Conservation (phyloP, 2,113 vertebrate species). For the Mohoua ochrocephala region DNA sequence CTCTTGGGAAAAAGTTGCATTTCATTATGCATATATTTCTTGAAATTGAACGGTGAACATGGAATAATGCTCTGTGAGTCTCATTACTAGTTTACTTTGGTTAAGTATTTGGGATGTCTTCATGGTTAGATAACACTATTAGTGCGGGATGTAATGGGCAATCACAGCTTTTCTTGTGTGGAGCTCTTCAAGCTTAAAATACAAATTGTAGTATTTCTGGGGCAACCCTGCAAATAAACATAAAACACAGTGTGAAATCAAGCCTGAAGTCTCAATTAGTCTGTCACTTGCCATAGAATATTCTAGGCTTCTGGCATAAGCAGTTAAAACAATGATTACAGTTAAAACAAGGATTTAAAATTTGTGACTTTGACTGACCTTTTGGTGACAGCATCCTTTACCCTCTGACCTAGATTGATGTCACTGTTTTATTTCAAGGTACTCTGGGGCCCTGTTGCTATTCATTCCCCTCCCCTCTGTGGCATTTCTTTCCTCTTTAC, state of each 20-base stretch:
- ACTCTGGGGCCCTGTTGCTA: neutral
- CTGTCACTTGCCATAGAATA: neutral
- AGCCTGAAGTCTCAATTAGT: conserved; percentile 22
- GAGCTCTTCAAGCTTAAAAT: conserved; percentile 29
- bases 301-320: neutral
- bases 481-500: neutral
- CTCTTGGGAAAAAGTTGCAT: neutral
- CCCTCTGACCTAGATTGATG: neutral
- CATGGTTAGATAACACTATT: neutral
- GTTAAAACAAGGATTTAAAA: neutral
- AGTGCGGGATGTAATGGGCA: neutral
- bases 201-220: neutral
- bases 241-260: neutral
- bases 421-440: neutral
- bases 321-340: neutral
- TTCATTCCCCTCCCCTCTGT: neutral
- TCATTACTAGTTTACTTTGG: neutral
- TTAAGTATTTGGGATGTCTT: neutral
- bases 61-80: neutral
- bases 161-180: neutral
- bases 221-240: neutral
- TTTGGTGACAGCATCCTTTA: neutral
- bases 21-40: neutral
- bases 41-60: neutral
- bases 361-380: neutral